These are phyloP conservation scores for Boloria euphrosyne DNA, from an alignment of 2,888 invertebrate genomes.

Conservation along the genomic window DNA sequence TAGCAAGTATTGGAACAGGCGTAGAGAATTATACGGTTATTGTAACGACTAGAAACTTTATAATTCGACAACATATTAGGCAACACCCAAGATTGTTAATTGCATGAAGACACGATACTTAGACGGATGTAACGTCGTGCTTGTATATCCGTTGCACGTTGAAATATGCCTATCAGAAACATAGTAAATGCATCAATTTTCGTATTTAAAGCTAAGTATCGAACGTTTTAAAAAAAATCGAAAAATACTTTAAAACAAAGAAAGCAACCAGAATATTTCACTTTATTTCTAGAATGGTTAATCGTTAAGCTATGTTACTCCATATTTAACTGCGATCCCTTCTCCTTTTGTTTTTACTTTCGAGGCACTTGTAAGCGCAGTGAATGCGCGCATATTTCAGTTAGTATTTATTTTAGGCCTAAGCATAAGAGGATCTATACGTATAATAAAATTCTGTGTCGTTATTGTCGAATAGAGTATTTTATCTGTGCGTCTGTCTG, in stretches of 20 bases:
- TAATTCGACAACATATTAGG: conserved; percentile 27
- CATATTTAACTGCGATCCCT: conserved; percentile 28
- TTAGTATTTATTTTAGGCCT: no score
- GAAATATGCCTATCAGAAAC: not conserved
- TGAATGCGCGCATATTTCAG: not conserved
- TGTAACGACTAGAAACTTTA: conserved; percentile 36
- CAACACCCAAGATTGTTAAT: conserved; percentile 32
- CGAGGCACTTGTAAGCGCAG: conserved; percentile 22
- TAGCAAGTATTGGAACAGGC: conserved; percentile 26
- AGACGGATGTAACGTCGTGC: conserved; percentile 28
- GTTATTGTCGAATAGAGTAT: no score
- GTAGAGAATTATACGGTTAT: conserved; percentile 34
- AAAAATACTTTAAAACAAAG: no score
- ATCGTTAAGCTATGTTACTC: conserved; percentile 23
- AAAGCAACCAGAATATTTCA: no score
- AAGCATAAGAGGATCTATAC: no score
- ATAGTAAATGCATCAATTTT: not conserved
- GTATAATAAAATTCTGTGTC: no score
- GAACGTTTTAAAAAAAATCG: no score
- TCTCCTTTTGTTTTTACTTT: conserved; percentile 28
- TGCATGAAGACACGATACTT: conserved; percentile 29
- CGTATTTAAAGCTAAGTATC: no score
- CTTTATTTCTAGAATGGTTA: conserved; percentile 14
- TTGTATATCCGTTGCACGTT: conserved; percentile 21
- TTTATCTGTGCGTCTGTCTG: no score